Conservation (phyloP, 2,113 vertebrate genomes). For the Camelus dromedarius region DNA sequence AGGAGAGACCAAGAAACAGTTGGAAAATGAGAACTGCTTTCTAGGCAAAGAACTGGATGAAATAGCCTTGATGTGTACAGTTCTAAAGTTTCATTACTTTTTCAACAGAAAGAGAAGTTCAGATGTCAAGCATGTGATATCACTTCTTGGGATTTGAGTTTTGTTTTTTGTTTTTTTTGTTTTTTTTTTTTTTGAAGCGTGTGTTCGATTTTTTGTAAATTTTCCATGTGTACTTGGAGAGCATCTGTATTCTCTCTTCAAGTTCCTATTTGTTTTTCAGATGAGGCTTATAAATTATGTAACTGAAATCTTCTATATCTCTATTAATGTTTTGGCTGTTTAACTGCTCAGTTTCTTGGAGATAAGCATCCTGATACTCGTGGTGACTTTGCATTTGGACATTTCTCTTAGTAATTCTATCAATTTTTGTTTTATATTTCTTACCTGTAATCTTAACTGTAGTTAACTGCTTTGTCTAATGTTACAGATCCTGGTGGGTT, state of each 20-base stretch:
- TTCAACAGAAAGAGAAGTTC: neutral
- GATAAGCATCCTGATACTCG: neutral
- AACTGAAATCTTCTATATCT: slow-evolving; percentile 3
- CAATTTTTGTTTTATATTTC: neutral
- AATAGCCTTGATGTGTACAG: neutral
- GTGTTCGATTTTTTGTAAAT: neutral
- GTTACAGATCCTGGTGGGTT: neutral
- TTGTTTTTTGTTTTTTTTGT: too few species aligned
- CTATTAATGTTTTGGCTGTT: slow-evolving; percentile 1
- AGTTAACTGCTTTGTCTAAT: neutral
- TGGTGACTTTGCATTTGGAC: neutral
- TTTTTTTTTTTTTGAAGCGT: neutral
- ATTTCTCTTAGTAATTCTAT: slow-evolving; percentile 34
- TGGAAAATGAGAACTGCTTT: neutral
- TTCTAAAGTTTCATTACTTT: neutral
- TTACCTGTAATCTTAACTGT: neutral
- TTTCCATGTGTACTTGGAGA: neutral
- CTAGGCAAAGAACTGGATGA: neutral
- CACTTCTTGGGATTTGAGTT: neutral
- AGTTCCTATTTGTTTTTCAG: neutral
- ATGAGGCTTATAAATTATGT: slow-evolving; percentile 31
- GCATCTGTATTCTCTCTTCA: neutral
- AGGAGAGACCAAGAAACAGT: neutral
- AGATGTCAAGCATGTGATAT: neutral
- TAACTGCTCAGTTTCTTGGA: neutral